A percentile compares a stretch with the other conserved stretches of the same genome.
Conservation (phyloP, 1,140 invertebrate species). For the Drosophila fuyamai region DNA sequence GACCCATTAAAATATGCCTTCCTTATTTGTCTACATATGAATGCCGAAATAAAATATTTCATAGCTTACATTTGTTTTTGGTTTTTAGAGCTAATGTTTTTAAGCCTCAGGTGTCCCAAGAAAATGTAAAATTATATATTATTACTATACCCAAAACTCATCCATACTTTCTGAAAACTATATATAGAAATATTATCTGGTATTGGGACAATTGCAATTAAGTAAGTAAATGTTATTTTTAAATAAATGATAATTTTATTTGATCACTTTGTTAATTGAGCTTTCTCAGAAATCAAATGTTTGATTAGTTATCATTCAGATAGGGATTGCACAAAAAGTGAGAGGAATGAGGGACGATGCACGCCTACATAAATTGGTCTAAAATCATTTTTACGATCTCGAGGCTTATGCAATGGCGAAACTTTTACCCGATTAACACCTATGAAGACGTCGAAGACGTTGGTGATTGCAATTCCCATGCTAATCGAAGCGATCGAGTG, state of each 20-base stretch:
- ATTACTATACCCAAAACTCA: too few species aligned
- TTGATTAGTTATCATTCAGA: slow-evolving; percentile 13
- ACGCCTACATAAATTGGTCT: slow-evolving; percentile 1
- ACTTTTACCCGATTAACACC: slow-evolving; percentile 53
- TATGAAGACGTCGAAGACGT: slow-evolving; percentile 20
- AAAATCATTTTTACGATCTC: slow-evolving; percentile 21
- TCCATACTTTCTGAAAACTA: too few species aligned
- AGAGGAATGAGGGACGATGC: slow-evolving; percentile 3
- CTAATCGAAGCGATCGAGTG: slow-evolving; percentile 47
- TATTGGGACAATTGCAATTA: too few species aligned
- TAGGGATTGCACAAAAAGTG: background rate
- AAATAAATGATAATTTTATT: too few species aligned
- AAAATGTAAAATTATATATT: too few species aligned
- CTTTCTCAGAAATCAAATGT: background rate
- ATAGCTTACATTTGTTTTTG: background rate
- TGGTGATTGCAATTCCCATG: slow-evolving; percentile 47
- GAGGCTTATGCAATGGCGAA: slow-evolving; percentile 19
- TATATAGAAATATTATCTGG: too few species aligned
- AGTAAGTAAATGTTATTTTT: too few species aligned
- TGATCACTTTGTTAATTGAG: too few species aligned
- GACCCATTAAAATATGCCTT: background rate
- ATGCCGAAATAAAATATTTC: slow-evolving; percentile 2
- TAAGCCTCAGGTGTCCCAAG: too few species aligned
- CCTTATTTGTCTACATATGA: slow-evolving; percentile 18
- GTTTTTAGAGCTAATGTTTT: background rate